Evolutionary conservation across 2,888 invertebrate species (phyloP), one percentile per base, ranked within the genome.

Genomic region (Boloria euphrosyne): DNA sequence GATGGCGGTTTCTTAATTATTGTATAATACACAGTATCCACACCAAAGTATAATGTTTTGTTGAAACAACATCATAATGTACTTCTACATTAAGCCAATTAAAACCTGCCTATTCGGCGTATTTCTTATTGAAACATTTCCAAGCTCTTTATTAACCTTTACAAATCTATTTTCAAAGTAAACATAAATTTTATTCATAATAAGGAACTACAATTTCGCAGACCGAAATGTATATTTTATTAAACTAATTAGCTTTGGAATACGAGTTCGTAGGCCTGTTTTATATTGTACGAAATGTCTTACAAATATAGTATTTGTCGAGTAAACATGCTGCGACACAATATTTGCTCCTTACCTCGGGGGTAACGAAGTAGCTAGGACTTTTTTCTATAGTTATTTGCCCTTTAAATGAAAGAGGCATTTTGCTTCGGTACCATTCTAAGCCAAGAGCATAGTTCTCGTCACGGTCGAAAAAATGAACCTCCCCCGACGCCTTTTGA

Each of bases 301-400:
- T 17, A 59, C 49, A 47, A 59, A 38, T 65, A 51, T 47, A 52
- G 44, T 65, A 65, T 65, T 68, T 59, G 54, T 53, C 47, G n/a
- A 62, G 47, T 52, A 55, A 66, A 59, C 59, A 65, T 31, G 10
- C 38, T 31, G 38, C 50, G 68, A 38, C 31, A 50, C 58, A 67
- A 58, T 55, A 59, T 67, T 70, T 55, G 59, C 63, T 54, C 51
- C 66, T 94, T 86, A 98, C 98, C 94, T 97, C 96, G 14, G 97
- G 96, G 65, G 98, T 98, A 54, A 98, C 97, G 90, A 99, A 99
- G 90, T 99, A 99, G 79, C 98, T 98, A 5, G 99, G 99, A 77
- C 98, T 98, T 90, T 99, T 99, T 88, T 99, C 99, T 76, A 98
- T 97, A 65, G 98, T 98, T 75, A 98, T 96, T 87, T 98, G 98